Percentiles rank a stretch among this genome's conserved stretches.
These are phyloP conservation scores for Pimephales promelas DNA, from an alignment of 2,113 vertebrate genomes.

Conservation along the genomic window DNA sequence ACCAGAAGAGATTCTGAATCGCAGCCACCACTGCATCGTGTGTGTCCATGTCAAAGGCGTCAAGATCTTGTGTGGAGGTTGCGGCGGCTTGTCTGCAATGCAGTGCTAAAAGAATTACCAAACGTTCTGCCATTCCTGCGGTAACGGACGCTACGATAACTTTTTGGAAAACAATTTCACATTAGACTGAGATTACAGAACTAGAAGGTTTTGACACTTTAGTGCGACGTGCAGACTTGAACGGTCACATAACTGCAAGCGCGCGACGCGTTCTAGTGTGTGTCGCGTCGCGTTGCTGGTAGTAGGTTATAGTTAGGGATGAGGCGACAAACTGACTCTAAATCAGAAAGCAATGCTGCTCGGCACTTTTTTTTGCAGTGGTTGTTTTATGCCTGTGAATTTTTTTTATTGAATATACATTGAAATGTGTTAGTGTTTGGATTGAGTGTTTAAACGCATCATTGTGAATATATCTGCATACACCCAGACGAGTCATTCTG, in stretches of 20 bases:
- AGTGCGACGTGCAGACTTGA: not conserved
- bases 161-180: not conserved
- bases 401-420: not conserved
- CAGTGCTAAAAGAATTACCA: constrained; percentile 24
- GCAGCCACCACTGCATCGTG: not conserved
- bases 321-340: not conserved
- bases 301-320: not conserved
- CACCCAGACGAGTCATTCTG: constrained; percentile 1
- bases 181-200: not conserved
- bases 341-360: not conserved
- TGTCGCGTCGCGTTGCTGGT: constrained; percentile 1
- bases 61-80: not conserved
- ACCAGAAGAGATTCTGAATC: not conserved
- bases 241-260: not conserved
- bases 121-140: not conserved
- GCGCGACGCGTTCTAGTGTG: not conserved
- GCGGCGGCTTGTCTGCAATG: constrained; percentile 36
- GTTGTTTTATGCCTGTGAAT: not conserved
- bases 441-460: not conserved
- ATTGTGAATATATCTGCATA: not conserved
- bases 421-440: not conserved
- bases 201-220: not conserved
- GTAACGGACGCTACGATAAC: not conserved
- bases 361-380: not conserved
- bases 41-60: not conserved